Evolutionary conservation across 2,113 vertebrate genomes (phyloP).

Genomic region (Sylvietta virens): DNA sequence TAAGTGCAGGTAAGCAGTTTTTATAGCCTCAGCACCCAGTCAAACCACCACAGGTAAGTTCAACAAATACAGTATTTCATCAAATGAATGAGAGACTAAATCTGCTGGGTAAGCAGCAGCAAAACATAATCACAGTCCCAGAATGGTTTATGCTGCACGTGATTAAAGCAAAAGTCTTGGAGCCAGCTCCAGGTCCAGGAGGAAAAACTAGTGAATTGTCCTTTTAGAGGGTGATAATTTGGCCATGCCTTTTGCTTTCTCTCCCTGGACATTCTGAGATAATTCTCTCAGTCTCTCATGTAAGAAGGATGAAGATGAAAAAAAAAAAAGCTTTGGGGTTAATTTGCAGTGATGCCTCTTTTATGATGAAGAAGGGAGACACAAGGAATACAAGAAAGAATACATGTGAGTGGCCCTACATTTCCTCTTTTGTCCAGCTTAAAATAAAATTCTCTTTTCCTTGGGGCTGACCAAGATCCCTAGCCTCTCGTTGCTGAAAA

Average conservation of each 20-base stretch:
- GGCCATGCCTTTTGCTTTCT: neutral
- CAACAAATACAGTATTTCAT: neutral
- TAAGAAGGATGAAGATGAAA: neutral
- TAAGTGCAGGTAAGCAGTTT: neutral
- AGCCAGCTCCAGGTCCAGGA: neutral
- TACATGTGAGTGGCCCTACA: neutral
- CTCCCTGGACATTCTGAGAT: neutral
- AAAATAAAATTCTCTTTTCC: neutral
- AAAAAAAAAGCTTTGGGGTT: neutral
- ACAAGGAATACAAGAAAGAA: neutral
- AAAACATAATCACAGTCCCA: neutral
- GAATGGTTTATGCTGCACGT: neutral
- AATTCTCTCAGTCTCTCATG: neutral
- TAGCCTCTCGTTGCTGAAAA: neutral
- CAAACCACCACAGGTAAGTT: neutral
- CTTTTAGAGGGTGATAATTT: neutral
- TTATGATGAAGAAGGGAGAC: neutral
- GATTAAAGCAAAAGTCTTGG: neutral
- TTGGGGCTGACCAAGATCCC: neutral
- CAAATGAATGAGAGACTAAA: neutral
- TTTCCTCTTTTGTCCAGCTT: neutral
- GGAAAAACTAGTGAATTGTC: neutral
- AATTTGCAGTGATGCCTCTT: neutral
- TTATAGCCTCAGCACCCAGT: neutral
- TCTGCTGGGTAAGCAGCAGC: neutral